Base-by-base conservation (phyloP, 2,113 vertebrate species). In the Lepisosteus osseus region DNA sequence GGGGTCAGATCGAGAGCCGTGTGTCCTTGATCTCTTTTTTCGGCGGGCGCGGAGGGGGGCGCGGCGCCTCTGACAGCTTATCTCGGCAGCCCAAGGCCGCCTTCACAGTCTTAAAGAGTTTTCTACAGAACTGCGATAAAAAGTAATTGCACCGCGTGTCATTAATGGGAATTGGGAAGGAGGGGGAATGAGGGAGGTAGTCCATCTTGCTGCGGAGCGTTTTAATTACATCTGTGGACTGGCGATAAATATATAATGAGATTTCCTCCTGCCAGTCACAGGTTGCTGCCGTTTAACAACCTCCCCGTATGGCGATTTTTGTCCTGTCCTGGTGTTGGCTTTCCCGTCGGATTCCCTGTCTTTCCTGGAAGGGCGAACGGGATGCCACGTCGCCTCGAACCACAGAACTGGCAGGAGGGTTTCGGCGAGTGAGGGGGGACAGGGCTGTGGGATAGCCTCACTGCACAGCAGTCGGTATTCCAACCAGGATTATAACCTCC, bases 201-300 rank as follows among this genome's bases (percentile, higher is more conserved):
- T 9, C 11, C 3, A 7, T 6, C 47, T n/a, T 7, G 40, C 8
- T 8, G 4, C 5, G 7, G 3, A 59, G 59, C 54, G 67, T 62
- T 70, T 90, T 89, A 87, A 90, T 90, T 87, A 84, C 76, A 61
- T 85, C 80, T 88, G 84, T 86, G 89, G 86, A 87, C 84, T 80
- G 65, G 71, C 86, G 88, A 92, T 91, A 90, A 91, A 89, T 88
- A 86, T 75, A 81, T 79, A 89, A 89, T 89, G 80, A 83, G 54
- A 4, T 61, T 61, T 54, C 78, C 82, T 82, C 82, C 83, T 74
- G 79, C 82, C 81, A 80, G 73, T 69, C 77, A 69, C 75, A 84
- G 29, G 29, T 29, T 29, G 29, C 29, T 29, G 29, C 29, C 2
- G 29, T 29, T 29, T 29, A 29, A 29, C 29, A 29, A 29, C 29